These are phyloP conservation scores for Calvadosia cruxmelitensis DNA, from an alignment of 30 jellyfish, hydroid and myxozoan species.

Conservation along the genomic window DNA sequence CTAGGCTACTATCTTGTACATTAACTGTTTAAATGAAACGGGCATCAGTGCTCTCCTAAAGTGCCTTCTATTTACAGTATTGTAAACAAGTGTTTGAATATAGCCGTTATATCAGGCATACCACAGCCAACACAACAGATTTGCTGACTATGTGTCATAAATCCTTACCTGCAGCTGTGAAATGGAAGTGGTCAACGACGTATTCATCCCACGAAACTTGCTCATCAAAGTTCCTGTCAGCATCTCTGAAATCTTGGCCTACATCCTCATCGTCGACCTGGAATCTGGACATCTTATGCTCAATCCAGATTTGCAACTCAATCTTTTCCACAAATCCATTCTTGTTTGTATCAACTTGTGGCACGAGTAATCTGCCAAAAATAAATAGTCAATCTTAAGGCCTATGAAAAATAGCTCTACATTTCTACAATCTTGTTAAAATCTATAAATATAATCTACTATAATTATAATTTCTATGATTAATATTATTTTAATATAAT, in stretches of 20 bases:
- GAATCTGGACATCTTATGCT: conserved; percentile 51
- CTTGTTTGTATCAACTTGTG: conserved; percentile 77
- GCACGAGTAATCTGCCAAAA: conserved; percentile 59
- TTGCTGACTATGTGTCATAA: no score
- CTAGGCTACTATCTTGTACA: no score
- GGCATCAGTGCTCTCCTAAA: no score
- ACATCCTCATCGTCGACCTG: conserved; percentile 50
- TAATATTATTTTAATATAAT: no score
- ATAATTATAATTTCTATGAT: not conserved
- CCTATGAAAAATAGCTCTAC: no score
- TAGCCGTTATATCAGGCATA: no score
- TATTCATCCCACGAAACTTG: conserved; percentile 80
- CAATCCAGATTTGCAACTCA: conserved; percentile 78
- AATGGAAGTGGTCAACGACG: conserved; percentile 36
- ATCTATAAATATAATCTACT: not conserved
- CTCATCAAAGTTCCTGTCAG: conserved; percentile 46
- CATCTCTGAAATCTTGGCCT: conserved; percentile 56
- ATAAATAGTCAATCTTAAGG: not conserved
- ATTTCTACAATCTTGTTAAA: not conserved
- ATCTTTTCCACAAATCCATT: conserved; percentile 55
- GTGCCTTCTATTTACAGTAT: no score
- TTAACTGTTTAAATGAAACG: no score
- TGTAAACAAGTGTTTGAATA: no score
- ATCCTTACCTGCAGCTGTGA: conserved; percentile 56
- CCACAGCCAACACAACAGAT: no score